Evolutionary conservation across 2,888 invertebrate species (phyloP).

Genomic region (Dicyrtoma fusca): DNA sequence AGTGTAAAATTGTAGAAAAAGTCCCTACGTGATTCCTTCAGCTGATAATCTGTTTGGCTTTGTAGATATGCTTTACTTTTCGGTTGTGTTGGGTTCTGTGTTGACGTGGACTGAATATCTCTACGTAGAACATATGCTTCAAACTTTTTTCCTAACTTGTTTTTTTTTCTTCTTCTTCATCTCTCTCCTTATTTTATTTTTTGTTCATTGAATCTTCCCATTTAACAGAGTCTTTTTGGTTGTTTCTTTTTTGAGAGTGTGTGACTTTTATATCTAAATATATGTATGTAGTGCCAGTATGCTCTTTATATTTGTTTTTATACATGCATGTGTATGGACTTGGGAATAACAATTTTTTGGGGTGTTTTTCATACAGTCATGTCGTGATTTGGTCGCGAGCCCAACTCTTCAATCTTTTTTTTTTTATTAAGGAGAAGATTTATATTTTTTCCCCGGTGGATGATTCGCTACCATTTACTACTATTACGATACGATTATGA

Average conservation of each 20-base stretch:
- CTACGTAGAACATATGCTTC: not conserved
- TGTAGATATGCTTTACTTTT: not conserved
- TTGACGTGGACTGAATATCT: not conserved
- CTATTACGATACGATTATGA: not conserved
- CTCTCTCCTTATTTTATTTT: not conserved
- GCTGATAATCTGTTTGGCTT: too few relatives aligned
- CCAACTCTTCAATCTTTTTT: constrained; percentile 23
- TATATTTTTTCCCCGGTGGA: not conserved
- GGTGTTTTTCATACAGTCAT: constrained; percentile 19
- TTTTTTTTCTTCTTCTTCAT: not conserved
- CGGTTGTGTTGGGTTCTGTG: not conserved
- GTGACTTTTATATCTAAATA: too few relatives aligned
- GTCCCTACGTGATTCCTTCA: too few relatives aligned
- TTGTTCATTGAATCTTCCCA: not conserved
- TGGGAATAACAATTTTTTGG: constrained; percentile 1
- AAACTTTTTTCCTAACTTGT: constrained; percentile 1
- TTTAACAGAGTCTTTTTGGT: too few relatives aligned
- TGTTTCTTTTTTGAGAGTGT: too few relatives aligned
- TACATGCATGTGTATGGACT: not conserved
- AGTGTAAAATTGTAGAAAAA: too few relatives aligned
- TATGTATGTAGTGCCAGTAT: too few relatives aligned
- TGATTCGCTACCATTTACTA: constrained; percentile 20
- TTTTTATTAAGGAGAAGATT: not conserved
- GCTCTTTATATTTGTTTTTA: too few relatives aligned
- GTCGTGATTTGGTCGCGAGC: constrained; percentile 41